Evolutionary conservation across 2,113 vertebrate genomes (phyloP).

Genomic region (Phasianus colchicus): DNA sequence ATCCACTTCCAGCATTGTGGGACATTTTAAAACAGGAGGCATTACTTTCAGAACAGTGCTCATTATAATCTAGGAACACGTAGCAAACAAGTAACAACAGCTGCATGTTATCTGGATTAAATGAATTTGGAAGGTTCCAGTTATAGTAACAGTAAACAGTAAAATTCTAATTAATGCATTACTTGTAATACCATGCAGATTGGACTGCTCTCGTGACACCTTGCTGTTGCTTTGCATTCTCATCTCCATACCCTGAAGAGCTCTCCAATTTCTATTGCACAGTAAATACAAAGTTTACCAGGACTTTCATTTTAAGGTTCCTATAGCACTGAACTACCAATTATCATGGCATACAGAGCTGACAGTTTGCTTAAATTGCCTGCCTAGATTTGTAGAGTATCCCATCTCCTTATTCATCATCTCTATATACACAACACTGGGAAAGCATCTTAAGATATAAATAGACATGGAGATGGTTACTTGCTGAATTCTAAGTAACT

Average conservation of each 20-base stretch:
- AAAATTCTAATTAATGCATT: background rate
- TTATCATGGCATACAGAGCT: background rate
- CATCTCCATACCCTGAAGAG: background rate
- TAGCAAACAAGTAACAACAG: background rate
- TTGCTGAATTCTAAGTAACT: constrained; percentile 43
- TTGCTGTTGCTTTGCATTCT: background rate
- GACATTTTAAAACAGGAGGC: background rate
- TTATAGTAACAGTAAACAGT: too few relatives aligned
- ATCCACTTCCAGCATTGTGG: background rate
- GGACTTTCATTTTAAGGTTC: constrained; percentile 15
- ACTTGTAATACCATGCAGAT: background rate
- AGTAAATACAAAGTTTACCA: background rate
- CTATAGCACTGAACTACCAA: constrained; percentile 4
- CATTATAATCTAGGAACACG: background rate
- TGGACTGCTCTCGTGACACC: background rate
- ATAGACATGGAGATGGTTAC: constrained; percentile 8
- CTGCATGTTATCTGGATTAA: background rate
- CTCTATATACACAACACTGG: constrained; percentile 8
- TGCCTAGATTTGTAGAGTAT: constrained; percentile 17
- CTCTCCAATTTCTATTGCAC: background rate
- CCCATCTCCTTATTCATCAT: constrained; percentile 40
- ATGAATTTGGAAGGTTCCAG: background rate
- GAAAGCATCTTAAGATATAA: constrained; percentile 46
- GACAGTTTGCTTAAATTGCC: constrained; percentile 39
- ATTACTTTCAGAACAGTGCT: background rate